Base-by-base conservation (phyloP, 2,797 vertebrate species). In the Enteromius radiatus region DNA sequence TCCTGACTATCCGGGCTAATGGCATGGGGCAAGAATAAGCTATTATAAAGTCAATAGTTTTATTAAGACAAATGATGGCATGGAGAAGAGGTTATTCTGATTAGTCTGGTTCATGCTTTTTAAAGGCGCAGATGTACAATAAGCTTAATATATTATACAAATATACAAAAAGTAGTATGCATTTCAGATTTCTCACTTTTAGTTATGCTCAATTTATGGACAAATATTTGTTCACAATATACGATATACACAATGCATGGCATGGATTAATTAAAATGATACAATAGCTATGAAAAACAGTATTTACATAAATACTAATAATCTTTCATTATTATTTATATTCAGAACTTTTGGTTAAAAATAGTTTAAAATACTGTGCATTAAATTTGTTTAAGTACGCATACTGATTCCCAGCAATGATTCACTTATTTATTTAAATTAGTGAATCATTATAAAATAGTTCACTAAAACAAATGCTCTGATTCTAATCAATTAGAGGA, bases 31-130 rank as follows among this genome's bases (percentile, higher is more conserved):
- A 93, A 85, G 85, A 92, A 92, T 93, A 94, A 92, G 90, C 90
- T 91, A 93, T 94, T 92, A 93, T 91, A 90, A 91, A 93, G 93
- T 95, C 94, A 94, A 93, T 93, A 91, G 91, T 93, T 94, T 94
- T 93, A 94, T 94, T 93, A 94, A 93, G 93, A 95, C 92, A 92
- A 94, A 95, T 93, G 93, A 94, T 87, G 88, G 89, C 83, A 89
- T 90, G 43, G 89, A 89, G 89, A 92, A 92, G 92, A 90, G 92
- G 90, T 91, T 92, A 90, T 85, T 92, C 90, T 93, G 91, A 93
- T 91, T 93, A 92, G 89, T 69, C 78, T 90, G 79, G 88, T 90
- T 90, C 91, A 85, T 86, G 89, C 73, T 87, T 89, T 91, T 89
- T 89, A 91, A 88, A 86, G 88, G 90, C 80, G 69, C 84, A 86